These are phyloP conservation scores for Crypturellus undulatus DNA, from an alignment of 2,113 vertebrate genomes.

Conservation along the genomic window DNA sequence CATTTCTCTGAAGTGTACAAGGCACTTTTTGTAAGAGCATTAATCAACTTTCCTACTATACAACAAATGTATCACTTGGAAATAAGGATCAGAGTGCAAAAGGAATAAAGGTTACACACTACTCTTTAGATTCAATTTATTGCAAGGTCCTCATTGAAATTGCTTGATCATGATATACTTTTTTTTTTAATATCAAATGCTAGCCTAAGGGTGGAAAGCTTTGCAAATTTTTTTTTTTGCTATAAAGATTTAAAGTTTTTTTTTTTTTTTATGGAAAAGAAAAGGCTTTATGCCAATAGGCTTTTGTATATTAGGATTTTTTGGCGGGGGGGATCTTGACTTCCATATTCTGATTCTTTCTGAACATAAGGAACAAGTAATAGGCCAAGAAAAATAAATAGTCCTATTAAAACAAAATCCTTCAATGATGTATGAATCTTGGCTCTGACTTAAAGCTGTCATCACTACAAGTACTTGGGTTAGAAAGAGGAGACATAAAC, in stretches of 20 bases:
- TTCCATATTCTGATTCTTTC: background rate
- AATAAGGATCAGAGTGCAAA: background rate
- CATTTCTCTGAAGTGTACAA: background rate
- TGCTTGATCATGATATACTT: background rate
- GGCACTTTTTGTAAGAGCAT: background rate
- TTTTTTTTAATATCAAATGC: background rate
- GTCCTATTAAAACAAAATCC: constrained; percentile 35
- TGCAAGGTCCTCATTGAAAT: background rate
- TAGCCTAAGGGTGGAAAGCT: background rate
- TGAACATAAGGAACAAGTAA: background rate
- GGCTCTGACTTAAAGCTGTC: constrained; percentile 19
- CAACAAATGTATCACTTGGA: background rate
- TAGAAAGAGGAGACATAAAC: constrained; percentile 10
- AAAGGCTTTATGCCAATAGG: fast-evolving
- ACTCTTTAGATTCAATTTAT: background rate
- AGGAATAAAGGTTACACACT: background rate
- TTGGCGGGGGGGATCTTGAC: background rate
- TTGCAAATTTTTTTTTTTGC: background rate
- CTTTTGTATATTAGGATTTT: background rate
- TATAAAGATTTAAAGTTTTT: background rate
- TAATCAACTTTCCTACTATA: background rate
- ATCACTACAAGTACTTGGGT: constrained; percentile 9
- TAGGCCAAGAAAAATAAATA: constrained; percentile 48
- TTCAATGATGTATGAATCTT: constrained; percentile 53
- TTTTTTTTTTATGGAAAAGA: background rate